Conservation (phyloP, 1,140 invertebrate species). For the Chironomus striatipennis region DNA sequence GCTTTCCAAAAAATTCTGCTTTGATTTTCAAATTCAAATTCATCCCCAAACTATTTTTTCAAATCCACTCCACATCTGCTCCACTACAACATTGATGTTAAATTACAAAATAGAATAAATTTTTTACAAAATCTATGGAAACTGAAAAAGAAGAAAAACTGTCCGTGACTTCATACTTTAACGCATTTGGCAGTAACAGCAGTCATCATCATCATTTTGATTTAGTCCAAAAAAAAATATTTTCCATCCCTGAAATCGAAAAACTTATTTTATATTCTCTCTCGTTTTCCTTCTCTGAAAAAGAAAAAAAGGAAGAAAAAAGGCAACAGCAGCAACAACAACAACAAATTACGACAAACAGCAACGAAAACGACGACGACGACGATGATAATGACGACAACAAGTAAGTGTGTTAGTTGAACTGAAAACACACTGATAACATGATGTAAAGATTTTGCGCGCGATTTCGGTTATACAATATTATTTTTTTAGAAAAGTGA, state of each 20-base stretch:
- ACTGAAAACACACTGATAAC: constrained; percentile 19
- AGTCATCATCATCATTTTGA: too few species aligned
- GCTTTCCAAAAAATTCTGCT: too few species aligned
- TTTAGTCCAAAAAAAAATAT: neutral
- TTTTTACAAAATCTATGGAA: neutral
- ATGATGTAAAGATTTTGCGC: constrained; percentile 19
- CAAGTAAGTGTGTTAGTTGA: neutral
- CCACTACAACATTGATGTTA: neutral
- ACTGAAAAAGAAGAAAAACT: neutral
- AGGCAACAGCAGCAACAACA: neutral
- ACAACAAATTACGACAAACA: neutral
- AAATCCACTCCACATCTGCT: neutral
- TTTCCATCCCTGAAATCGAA: constrained; percentile 6
- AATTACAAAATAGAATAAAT: neutral
- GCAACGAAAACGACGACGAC: neutral
- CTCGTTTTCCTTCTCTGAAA: neutral
- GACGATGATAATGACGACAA: neutral
- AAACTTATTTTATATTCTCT: neutral
- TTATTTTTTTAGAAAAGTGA: neutral
- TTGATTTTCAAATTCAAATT: too few species aligned
- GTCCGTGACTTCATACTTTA: neutral
- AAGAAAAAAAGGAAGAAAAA: neutral
- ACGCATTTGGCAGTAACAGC: neutral
- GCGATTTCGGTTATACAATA: neutral
- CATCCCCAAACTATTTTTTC: neutral